phyloP scores from a whole-genome alignment of 2,113 vertebrate species.

The Aegithalos caudatus region DNA sequence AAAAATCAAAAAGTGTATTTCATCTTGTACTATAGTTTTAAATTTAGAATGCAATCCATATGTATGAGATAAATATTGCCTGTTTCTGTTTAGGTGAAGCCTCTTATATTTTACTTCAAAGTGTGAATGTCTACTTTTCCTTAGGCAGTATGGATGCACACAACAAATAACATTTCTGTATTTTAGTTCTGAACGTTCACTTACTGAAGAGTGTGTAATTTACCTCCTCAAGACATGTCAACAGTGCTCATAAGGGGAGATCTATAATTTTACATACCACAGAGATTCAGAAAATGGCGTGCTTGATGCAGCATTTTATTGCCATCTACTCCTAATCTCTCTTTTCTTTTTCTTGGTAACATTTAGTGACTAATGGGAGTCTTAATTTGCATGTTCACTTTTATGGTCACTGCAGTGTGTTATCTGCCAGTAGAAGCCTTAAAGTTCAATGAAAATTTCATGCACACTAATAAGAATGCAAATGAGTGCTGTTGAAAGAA shows the following conservation, averaged over 20 bases:
- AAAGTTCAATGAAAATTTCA: slow-evolving; percentile 87
- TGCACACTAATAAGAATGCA: slow-evolving; percentile 88
- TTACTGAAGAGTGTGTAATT: slow-evolving; percentile 29
- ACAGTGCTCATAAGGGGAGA: slow-evolving; percentile 12
- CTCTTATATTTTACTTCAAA: neutral
- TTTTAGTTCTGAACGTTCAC: slow-evolving; percentile 45
- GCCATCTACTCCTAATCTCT: neutral
- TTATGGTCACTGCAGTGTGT: slow-evolving; percentile 81
- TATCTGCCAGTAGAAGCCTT: slow-evolving; percentile 85
- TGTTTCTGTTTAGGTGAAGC: neutral
- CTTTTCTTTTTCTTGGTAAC: slow-evolving; percentile 56
- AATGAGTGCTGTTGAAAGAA: slow-evolving; percentile 80
- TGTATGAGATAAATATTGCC: neutral
- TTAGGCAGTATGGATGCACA: neutral
- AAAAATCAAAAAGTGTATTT: neutral
- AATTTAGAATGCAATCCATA: neutral
- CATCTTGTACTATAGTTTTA: neutral
- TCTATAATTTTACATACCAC: slow-evolving; percentile 20
- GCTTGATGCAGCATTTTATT: slow-evolving; percentile 47
- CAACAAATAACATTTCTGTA: slow-evolving; percentile 13
- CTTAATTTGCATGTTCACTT: slow-evolving; percentile 87
- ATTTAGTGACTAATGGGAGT: slow-evolving; percentile 83
- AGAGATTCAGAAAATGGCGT: slow-evolving; percentile 24
- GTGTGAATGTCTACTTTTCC: neutral
- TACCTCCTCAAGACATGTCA: neutral